Evolutionary conservation across 1,140 invertebrate species (phyloP), one percentile per base, ranked within the genome.

Genomic region (Stenopsyche tienmushanensis): DNA sequence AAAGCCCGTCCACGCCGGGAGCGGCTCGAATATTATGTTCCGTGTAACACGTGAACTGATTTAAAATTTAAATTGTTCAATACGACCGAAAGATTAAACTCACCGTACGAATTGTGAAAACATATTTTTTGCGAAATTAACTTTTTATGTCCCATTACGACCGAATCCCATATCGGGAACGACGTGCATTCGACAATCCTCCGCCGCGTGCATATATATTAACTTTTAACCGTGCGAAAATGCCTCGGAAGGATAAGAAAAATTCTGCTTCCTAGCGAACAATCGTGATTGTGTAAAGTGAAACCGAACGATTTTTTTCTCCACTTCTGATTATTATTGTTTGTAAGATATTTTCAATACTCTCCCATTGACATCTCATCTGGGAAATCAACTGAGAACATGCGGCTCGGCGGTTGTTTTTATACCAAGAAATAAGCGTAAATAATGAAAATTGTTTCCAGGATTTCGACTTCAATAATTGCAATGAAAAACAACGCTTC

Each of bases 31-130:
- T 47, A 47, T 47, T 47, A 47, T 52, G 15, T 24, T 8, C 47
- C 47, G 26, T 25, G 18, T 24, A 2, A 10, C 52, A 24, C 42
- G 55, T 18, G 2, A 47, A n/a, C 57, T 23, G 42, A 60, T 60
- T 60, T 60, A 60, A 60, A 60, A 45, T 60, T 60, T 60, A 60
- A 60, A 60, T 60, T 26, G 57, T 60, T 44, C 57, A 60, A 60
- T 60, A 45, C 29, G 21, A 18, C 23, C 21, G 25, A 54, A 9
- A 15, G 52, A 54, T 54, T 54, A 54, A 54, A 54, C 15, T 21
- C 15, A 21, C 47, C 2, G 20, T 20, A 10, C 47, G 47, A 50
- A 50, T 21, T 21, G 47, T 21, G 47, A 50, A 50, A 10, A 18
- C 29, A 20, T 39, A 57, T 41, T 23, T 57, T 57, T 15, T 9